Conservation (phyloP, 2,888 invertebrate genomes). For the Cheiracanthium punctorium region DNA sequence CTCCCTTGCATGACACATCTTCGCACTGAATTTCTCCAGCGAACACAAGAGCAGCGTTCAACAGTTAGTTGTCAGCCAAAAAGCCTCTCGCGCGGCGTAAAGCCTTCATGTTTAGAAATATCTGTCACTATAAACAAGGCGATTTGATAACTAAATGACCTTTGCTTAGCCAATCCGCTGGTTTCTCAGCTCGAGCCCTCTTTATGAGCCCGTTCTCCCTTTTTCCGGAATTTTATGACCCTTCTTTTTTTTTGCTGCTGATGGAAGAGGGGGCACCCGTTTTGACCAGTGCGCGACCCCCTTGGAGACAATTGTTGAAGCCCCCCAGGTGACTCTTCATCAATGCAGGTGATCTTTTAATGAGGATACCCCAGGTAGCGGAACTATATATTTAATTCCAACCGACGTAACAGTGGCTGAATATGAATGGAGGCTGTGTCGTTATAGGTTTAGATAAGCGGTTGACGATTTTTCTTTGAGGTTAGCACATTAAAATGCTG, state of each 20-base stretch:
- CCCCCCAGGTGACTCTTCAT: conserved; percentile 25
- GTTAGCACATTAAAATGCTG: no score
- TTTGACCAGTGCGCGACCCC: conserved; percentile 51
- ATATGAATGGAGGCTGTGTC: neutral
- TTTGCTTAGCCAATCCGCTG: conserved; percentile 65
- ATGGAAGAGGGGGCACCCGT: conserved; percentile 32
- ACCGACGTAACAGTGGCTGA: neutral
- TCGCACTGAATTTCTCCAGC: no score
- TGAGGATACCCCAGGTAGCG: conserved; percentile 18
- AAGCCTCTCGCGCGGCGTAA: conserved; percentile 34
- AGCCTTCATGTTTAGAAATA: conserved; percentile 68
- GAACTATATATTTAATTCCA: neutral
- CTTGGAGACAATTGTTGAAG: conserved; percentile 48
- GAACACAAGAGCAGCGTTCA: conserved; percentile 10
- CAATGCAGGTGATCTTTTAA: conserved; percentile 57
- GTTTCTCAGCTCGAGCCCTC: conserved; percentile 34
- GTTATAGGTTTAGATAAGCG: no score
- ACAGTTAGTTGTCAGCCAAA: conserved; percentile 32
- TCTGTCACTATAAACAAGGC: conserved; percentile 70
- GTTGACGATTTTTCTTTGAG: no score
- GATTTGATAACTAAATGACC: conserved; percentile 70
- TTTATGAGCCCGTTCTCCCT: conserved; percentile 57
- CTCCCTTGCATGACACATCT: no score
- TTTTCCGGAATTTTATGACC: conserved; percentile 65
- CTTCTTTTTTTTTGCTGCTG: no score